These are phyloP conservation scores for Deroplatys truncata DNA, from an alignment of 2,888 invertebrate species.

Conservation along the genomic window DNA sequence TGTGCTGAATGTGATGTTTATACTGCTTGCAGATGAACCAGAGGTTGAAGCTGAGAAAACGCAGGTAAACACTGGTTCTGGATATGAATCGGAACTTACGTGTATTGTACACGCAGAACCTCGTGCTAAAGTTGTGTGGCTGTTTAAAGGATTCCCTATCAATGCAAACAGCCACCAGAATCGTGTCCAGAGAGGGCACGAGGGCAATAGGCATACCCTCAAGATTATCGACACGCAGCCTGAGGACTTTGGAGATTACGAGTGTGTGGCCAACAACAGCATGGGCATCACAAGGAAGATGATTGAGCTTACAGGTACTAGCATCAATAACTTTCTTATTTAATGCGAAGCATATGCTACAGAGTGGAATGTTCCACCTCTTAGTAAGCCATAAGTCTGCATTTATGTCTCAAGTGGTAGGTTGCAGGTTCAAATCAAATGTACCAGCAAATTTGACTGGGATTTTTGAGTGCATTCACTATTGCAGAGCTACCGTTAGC, in stretches of 20 bases:
- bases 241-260: background rate
- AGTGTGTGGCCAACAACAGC: background rate
- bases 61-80: constrained; percentile 44
- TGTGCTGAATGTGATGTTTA: background rate
- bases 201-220: background rate
- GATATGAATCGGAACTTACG: constrained; percentile 43
- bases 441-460: too few species aligned
- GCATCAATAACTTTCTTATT: background rate
- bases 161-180: background rate
- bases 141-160: constrained; percentile 36
- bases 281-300: background rate
- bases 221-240: background rate
- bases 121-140: constrained; percentile 42
- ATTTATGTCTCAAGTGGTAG: too few species aligned
- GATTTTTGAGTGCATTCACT: too few species aligned
- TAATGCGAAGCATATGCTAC: too few species aligned
- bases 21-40: constrained; percentile 44
- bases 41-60: constrained; percentile 44
- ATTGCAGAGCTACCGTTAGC: too few species aligned
- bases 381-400: too few species aligned
- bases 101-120: constrained; percentile 48
- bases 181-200: background rate
- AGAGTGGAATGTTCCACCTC: too few species aligned
- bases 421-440: too few species aligned
- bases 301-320: background rate